These are phyloP conservation scores for Emydocephalus ijimae DNA, from an alignment of 2,113 vertebrate genomes.

Conservation along the genomic window DNA sequence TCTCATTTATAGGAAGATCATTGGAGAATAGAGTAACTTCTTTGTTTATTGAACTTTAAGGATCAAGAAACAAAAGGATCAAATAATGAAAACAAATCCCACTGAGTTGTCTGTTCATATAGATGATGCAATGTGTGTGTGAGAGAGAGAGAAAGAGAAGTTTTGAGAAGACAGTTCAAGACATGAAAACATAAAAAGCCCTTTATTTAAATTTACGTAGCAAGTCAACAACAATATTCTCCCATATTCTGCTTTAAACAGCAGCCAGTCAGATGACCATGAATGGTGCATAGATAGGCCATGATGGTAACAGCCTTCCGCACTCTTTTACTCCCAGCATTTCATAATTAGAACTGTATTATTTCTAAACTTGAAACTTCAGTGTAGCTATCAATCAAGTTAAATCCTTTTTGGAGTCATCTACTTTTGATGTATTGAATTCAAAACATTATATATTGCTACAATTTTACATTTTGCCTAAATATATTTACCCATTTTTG, in stretches of 20 bases:
- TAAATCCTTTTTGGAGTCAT: background rate
- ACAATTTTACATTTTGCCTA: background rate
- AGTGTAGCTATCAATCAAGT: background rate
- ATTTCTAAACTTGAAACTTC: background rate
- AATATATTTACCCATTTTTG: background rate
- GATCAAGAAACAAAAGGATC: background rate
- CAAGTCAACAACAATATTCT: background rate
- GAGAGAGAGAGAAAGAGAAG: background rate
- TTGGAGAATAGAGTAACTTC: background rate
- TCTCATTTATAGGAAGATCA: background rate
- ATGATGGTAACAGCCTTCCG: background rate
- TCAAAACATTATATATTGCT: background rate
- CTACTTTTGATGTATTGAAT: background rate
- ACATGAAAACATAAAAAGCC: background rate
- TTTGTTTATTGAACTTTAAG: background rate
- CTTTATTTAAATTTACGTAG: background rate
- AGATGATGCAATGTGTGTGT: background rate
- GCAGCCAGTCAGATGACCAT: background rate
- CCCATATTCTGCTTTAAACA: background rate
- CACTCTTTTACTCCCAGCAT: background rate
- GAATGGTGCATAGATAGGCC: background rate
- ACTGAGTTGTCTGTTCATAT: background rate
- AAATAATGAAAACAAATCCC: background rate
- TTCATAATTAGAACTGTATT: background rate
- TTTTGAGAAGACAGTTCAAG: background rate